Evolutionary conservation across 1,140 invertebrate species (phyloP), one percentile per base, ranked within the genome.

Genomic region (Asbolus verrucosus): DNA sequence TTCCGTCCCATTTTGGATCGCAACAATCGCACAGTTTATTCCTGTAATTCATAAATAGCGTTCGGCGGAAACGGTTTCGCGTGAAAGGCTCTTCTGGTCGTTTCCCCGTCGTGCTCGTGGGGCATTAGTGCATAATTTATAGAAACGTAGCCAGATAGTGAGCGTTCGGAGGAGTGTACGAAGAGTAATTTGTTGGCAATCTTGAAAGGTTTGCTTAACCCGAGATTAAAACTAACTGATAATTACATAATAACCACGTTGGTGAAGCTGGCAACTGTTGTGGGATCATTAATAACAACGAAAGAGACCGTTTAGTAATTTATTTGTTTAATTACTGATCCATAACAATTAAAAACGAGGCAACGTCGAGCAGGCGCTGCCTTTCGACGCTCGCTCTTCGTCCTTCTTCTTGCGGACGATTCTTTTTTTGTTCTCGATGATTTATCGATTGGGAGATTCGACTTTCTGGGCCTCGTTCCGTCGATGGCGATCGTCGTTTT

Each of bases 241-340:
- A 81, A 81, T 81, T 81, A 81, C 79, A 80, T 81, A 81, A 81
- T 81, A 79, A 81, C 79, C 78, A 79, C 76, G 77, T 80, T 80
- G 75, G 76, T 65, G 66, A 62, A 73, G 70, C 73, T 59, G 63
- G 79, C 78, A 80, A 80, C 79, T 77, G 78, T 79, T 79, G 74
- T 75, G 50, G 76, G 73, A 77, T 77, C 80, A 81, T 81, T 81
- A 80, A 81, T 81, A 81, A 80, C 76, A 72, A 69, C 41, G 67
- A 71, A 73, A 73, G 71, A 72, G 72, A 74, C 76, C 76, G 76
- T 81, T 81, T 80, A 79, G 78, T 81, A 80, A 81, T 81, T 81
- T 81, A 81, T 81, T 81, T 81, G 80, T 80, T 81, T 80, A 81
- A 81, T 81, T 81, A 79, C 78, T 77, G 79, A 81, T 80, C 78